A percentile compares a stretch with the other conserved stretches of the same genome.
Evolutionary conservation across 2,888 invertebrate species (phyloP).

Genomic region (Drosophila falleni): DNA sequence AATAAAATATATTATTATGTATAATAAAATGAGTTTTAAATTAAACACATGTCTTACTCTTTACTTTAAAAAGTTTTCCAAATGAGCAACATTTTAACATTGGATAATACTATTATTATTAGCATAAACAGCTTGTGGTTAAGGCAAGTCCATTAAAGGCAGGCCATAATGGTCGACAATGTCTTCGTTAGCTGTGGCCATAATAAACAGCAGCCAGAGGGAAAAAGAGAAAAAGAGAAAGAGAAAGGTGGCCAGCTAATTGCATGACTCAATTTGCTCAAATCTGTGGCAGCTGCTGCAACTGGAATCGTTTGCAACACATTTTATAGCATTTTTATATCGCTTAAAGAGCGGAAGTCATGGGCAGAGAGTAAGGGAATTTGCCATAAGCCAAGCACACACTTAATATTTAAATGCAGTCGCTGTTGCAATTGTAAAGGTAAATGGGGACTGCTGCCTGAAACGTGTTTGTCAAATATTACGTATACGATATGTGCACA

Average conservation of each 20-base stretch:
- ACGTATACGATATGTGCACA: conserved; percentile 77
- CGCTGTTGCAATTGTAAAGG: conserved; percentile 11
- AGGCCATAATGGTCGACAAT: conserved; percentile 17
- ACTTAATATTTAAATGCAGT: conserved; percentile 59
- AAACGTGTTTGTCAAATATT: conserved; percentile 71
- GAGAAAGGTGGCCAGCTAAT: conserved; percentile 53
- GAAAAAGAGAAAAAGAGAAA: not conserved
- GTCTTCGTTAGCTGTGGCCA: conserved; percentile 12
- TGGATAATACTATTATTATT: conserved; percentile 22
- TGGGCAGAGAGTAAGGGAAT: not conserved
- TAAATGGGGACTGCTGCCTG: conserved; percentile 24
- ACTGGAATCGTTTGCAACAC: conserved; percentile 25
- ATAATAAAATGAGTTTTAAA: too few species aligned
- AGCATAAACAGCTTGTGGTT: conserved; percentile 31
- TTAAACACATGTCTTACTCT: not conserved
- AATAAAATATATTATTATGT: too few species aligned
- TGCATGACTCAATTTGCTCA: conserved; percentile 72
- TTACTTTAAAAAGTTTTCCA: not conserved
- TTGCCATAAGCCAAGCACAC: conserved; percentile 2
- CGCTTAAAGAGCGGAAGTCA: conserved; percentile 46
- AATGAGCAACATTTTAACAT: conserved; percentile 9
- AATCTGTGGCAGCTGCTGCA: conserved; percentile 48
- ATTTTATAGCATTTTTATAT: conserved; percentile 65
- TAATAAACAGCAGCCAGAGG: conserved; percentile 3
- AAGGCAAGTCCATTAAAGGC: conserved; percentile 16